A percentile compares a stretch with the other conserved stretches of the same genome.
phyloP scores from a whole-genome alignment of 2,113 vertebrate species.

The Erythrocebus patas region DNA sequence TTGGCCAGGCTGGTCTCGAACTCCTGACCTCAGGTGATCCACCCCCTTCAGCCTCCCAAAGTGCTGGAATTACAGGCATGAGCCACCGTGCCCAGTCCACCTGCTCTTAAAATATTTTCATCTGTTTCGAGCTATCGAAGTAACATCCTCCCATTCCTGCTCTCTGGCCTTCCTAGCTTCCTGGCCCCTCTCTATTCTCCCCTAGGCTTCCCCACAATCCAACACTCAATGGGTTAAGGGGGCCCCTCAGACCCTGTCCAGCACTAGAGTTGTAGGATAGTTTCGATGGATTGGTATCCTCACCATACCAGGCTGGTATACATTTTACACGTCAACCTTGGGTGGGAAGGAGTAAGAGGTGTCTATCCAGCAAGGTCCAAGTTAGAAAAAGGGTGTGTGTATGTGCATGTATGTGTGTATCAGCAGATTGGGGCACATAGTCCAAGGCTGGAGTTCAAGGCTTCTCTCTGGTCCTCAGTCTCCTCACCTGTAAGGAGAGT shows the following conservation, averaged over 20 bases:
- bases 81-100: too few species aligned
- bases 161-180: neutral
- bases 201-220: neutral
- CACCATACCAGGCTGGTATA: fast-evolving
- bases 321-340: neutral
- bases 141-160: fast-evolving
- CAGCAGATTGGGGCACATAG: too few species aligned
- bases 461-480: neutral
- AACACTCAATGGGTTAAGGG: neutral
- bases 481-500: neutral
- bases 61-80: too few species aligned
- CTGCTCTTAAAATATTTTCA: neutral
- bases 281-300: too few species aligned
- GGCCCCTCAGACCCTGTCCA: neutral
- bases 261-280: neutral
- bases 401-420: neutral
- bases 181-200: too few species aligned
- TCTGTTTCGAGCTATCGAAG: neutral
- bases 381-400: neutral
- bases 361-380: neutral
- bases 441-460: neutral
- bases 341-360: neutral
- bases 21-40: too few species aligned
- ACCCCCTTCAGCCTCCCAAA: too few species aligned
- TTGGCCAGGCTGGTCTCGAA: too few species aligned